These are phyloP conservation scores for Crax fasciolata DNA, from an alignment of 2,797 vertebrate genomes.

Conservation along the genomic window DNA sequence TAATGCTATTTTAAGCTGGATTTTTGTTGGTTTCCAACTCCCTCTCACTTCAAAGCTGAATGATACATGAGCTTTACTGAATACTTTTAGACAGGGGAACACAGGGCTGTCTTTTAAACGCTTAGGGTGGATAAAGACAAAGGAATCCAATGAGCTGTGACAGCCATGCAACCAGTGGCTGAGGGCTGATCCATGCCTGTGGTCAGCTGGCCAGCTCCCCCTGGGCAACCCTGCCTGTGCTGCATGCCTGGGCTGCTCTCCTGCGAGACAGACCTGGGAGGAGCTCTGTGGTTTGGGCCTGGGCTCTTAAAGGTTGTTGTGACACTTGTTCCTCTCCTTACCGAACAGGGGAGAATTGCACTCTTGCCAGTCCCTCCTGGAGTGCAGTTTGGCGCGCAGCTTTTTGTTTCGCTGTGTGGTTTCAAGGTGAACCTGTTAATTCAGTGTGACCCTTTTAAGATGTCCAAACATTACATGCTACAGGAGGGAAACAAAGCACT, in stretches of 20 bases:
- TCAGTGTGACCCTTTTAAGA: conserved; percentile 50
- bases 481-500: conserved; percentile 40
- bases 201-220: conserved; percentile 48
- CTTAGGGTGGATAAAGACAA: conserved; percentile 39
- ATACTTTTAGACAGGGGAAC: conserved; percentile 24
- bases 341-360: not conserved
- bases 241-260: not conserved
- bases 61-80: conserved; percentile 10
- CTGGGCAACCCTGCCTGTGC: not conserved
- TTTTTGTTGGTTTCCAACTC: not conserved
- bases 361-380: not conserved
- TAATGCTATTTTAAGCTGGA: conserved; percentile 7
- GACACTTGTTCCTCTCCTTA: not conserved
- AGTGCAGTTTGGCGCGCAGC: not conserved
- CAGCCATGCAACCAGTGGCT: conserved; percentile 31
- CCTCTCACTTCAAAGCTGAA: not conserved
- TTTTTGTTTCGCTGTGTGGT: not conserved
- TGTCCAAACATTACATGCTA: conserved; percentile 26
- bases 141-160: conserved; percentile 57
- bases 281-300: not conserved
- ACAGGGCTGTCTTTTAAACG: conserved; percentile 50
- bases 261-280: not conserved
- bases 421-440: conserved; percentile 57
- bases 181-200: conserved; percentile 56
- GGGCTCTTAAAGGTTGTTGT: not conserved